Base-by-base conservation (phyloP, 2,888 invertebrate genomes). In the Homarus gammarus region DNA sequence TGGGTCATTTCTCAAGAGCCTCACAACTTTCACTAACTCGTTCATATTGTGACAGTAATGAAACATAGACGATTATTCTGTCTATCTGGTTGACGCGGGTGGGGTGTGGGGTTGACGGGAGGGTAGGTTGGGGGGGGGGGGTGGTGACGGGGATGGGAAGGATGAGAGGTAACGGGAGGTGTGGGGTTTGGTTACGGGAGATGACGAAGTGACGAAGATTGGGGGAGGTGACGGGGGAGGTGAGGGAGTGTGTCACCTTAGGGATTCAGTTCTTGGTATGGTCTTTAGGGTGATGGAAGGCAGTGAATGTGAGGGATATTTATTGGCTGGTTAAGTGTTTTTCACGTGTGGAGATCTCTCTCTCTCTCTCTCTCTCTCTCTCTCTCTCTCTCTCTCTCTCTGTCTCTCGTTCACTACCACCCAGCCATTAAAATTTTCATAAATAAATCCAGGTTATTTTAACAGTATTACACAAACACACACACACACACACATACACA, bases 11-110 rank as follows among this genome's bases (percentile, higher is more conserved):
- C 44, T 83, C 70, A 27, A 72, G 36, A 33, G 22, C 33, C 33
- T 22, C 40, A 36, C 68, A 83, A 68, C 22, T 83, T 83, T 72
- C 83, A 31, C 51, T 6, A 72, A n/a, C 22, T 72, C 70, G 33
- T 49, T 40, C 72, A 68, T 83, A 36, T 61, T 44, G 56, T 70
- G 77, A 61, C 77, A 44, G 56, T 77, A 85, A 77, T 77, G 85
- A 64, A 84, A 38, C 75, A 61, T 75, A 36, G 61, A n/a, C 75
- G 61, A 84, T 84, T 75, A 84, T 12, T 84, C 84, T 73, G 38
- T 51, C 84, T 72, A 31, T 73, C 40, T 49, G 12, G 27, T 36
- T 40, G 81, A 3, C 56, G 56, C n/a, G n/a, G n/a, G n/a, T n/a
- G n/a, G n/a, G n/a, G n/a, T n/a, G n/a, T n/a, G n/a, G n/a, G n/a